Percentiles rank a stretch among this genome's conserved stretches.
Conservation (phyloP, 2,113 vertebrate species). For the Equus quagga region DNA sequence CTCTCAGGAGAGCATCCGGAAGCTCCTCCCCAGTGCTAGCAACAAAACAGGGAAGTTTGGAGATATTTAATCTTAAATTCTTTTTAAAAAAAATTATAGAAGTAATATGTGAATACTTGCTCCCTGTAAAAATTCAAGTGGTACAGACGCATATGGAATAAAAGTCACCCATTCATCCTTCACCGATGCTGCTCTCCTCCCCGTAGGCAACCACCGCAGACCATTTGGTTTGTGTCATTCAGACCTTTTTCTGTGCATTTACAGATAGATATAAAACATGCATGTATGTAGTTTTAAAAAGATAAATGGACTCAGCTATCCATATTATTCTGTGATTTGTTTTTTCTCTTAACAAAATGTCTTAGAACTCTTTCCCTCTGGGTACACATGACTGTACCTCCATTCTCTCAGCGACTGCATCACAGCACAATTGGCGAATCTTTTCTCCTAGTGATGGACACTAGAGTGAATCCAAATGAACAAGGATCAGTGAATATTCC, state of each 20-base stretch:
- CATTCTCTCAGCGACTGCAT: not conserved
- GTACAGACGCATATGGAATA: not conserved
- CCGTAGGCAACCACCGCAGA: not conserved
- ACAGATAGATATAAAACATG: not conserved
- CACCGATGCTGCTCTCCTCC: not conserved
- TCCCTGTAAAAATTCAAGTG: not conserved
- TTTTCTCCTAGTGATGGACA: not conserved
- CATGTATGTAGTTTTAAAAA: not conserved
- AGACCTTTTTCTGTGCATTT: conserved; percentile 15
- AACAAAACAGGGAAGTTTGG: not conserved
- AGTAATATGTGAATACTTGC: not conserved
- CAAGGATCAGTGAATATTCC: not conserved
- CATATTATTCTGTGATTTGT: not conserved
- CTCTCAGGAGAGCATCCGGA: not conserved
- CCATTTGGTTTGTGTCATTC: not conserved
- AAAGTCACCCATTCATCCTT: not conserved
- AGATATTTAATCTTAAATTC: not conserved
- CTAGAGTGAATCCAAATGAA: not conserved
- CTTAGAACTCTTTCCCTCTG: not conserved
- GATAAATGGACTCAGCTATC: not conserved
- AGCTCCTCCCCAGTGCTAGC: not conserved
- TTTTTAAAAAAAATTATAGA: not conserved
- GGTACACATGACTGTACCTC: not conserved
- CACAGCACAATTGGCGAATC: not conserved
- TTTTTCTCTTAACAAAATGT: not conserved